phyloP scores from a whole-genome alignment of 2,113 vertebrate species.

The Progne subis region DNA sequence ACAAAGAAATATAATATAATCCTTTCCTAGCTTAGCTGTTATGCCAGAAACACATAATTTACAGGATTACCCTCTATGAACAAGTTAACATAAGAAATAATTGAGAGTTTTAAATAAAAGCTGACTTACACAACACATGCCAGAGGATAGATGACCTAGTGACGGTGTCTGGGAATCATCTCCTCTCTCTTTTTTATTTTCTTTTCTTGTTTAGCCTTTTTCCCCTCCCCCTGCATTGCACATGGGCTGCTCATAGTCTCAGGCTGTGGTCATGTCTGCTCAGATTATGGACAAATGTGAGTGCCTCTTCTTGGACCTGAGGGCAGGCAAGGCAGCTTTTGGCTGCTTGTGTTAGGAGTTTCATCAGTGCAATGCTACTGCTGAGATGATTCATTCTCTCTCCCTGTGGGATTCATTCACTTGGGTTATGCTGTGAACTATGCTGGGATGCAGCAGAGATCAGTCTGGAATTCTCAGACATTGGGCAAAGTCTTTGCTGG shows the following conservation, averaged over 20 bases:
- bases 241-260: background rate
- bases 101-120: background rate
- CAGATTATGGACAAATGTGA: fast-evolving
- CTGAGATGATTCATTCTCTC: background rate
- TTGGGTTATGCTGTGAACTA: background rate
- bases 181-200: background rate
- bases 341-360: background rate
- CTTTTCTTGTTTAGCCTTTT: background rate
- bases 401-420: background rate
- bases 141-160: background rate
- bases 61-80: background rate
- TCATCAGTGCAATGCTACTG: background rate
- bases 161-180: background rate
- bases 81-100: background rate
- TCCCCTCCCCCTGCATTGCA: background rate
- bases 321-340: background rate
- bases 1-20: background rate
- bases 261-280: background rate
- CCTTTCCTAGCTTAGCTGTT: background rate
- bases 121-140: background rate
- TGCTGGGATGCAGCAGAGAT: background rate
- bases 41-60: background rate
- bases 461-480: background rate
- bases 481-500: background rate
- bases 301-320: background rate